Percentiles rank a stretch among this genome's conserved stretches.
Conservation (phyloP, 2,113 vertebrate genomes). For the Poeciliopsis occidentalis region DNA sequence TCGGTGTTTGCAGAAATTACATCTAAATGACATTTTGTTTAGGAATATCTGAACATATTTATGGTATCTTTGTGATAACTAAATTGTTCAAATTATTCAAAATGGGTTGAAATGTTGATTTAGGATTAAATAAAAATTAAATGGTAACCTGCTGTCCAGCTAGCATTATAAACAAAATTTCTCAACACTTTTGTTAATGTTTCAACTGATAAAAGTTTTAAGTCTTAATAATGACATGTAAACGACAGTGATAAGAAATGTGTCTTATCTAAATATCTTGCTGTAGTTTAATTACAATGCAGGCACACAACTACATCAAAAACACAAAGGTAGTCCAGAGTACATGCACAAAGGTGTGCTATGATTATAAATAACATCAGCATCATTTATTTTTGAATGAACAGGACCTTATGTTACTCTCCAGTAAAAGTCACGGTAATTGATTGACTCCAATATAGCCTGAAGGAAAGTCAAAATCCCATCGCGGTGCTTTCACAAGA, state of each 20-base stretch:
- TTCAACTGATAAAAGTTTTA: not conserved
- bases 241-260: not conserved
- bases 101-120: no score
- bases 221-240: not conserved
- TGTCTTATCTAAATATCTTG: not conserved
- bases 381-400: slow-evolving; percentile 1
- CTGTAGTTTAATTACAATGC: not conserved
- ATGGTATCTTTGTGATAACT: no score
- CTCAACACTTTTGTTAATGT: not conserved
- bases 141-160: no score
- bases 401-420: slow-evolving; percentile 8
- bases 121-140: no score
- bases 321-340: not conserved
- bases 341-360: not conserved
- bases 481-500: slow-evolving; percentile 46
- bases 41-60: no score
- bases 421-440: slow-evolving; percentile 6
- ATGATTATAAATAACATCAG: not conserved
- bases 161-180: not conserved
- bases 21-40: no score
- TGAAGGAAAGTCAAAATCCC: slow-evolving; percentile 35
- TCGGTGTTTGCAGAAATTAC: no score
- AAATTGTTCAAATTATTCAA: no score
- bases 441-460: slow-evolving; percentile 19
- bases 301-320: not conserved